Conservation (phyloP, 2,888 invertebrate genomes). For the Bellardia pandia region DNA sequence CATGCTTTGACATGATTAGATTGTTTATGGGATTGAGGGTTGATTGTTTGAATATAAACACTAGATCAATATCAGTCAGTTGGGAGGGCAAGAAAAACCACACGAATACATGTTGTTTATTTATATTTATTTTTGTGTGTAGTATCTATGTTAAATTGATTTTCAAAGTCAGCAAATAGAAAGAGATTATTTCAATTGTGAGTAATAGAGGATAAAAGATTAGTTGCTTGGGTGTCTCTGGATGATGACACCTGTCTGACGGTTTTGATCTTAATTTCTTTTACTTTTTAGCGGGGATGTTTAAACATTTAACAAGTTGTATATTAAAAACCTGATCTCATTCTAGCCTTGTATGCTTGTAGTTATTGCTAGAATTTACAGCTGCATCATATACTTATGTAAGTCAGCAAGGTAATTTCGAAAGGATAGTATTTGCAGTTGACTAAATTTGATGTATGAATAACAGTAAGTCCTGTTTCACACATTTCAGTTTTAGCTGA, state of each 20-base stretch:
- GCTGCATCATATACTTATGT: too few relatives aligned
- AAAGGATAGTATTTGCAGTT: too few relatives aligned
- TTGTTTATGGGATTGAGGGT: constrained; percentile 61
- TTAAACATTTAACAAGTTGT: too few relatives aligned
- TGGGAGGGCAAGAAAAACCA: constrained; percentile 18
- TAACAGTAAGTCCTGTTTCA: too few relatives aligned
- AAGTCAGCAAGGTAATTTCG: too few relatives aligned
- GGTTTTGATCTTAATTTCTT: not conserved
- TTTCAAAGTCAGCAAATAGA: constrained; percentile 21
- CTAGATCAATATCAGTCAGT: constrained; percentile 61
- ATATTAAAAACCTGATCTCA: too few relatives aligned
- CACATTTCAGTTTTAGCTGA: too few relatives aligned
- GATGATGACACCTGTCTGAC: constrained; percentile 40
- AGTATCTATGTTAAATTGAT: constrained; percentile 38
- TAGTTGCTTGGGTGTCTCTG: constrained; percentile 24
- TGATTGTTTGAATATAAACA: constrained; percentile 60
- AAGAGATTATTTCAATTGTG: constrained; percentile 37
- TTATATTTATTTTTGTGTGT: too few relatives aligned
- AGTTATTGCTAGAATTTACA: too few relatives aligned
- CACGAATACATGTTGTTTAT: constrained; percentile 5
- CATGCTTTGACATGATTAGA: constrained; percentile 67
- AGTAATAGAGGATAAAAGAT: constrained; percentile 50
- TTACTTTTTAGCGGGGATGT: too few relatives aligned
- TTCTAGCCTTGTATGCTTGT: too few relatives aligned
- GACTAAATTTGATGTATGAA: too few relatives aligned